Evolutionary conservation across 2,888 invertebrate genomes (phyloP), one percentile per base, ranked within the genome.

Genomic region (Aleiodes alternator): DNA sequence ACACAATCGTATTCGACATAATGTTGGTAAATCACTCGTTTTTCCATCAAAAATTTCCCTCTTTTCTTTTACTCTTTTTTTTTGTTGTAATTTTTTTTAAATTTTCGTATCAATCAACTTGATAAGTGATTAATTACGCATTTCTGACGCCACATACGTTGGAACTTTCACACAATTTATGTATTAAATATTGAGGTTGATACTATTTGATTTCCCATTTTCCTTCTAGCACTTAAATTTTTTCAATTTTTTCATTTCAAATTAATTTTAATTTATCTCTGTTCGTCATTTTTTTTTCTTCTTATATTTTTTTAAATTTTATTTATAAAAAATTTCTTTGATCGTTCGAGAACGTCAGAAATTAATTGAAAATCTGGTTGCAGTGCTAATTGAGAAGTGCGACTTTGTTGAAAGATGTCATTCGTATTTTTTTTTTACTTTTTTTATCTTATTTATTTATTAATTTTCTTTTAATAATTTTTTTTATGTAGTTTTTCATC

Each of bases 241-340:
- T 76, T 29, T 57, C 23, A 1, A 23, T 23, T 23, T 23, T 23
- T 23, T 23, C 23, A 1, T 73, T 69, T 69, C 76, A 75, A 75
- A 76, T 76, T 72, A 76, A 69, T 56, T 77, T 72, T 76, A 73
- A 75, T 78, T 75, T 66, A 75, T 72, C 73, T 79, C 69, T 69
- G 38, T 31, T 68, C 56, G 1, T 59, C n/a, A 1, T 69, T 74
- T 48, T 51, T 50, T 31, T 4, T 14, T 69, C 14, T 70, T 56
- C 53, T 64, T 71, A 76, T 75, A 23, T 50, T 70, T 34, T 71
- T 57, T 75, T n/a, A n/a, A n/a, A 31, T 3, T 31, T 34, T 34
- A 34, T 69, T 75, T 68, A 72, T 68, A 68, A 68, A 68, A 68
- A 68, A 68, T 9, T 68, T 29, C 16, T 12, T 64, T 64, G 16